Conservation (phyloP, 2,797 vertebrate species). For the Remorina albescens region DNA sequence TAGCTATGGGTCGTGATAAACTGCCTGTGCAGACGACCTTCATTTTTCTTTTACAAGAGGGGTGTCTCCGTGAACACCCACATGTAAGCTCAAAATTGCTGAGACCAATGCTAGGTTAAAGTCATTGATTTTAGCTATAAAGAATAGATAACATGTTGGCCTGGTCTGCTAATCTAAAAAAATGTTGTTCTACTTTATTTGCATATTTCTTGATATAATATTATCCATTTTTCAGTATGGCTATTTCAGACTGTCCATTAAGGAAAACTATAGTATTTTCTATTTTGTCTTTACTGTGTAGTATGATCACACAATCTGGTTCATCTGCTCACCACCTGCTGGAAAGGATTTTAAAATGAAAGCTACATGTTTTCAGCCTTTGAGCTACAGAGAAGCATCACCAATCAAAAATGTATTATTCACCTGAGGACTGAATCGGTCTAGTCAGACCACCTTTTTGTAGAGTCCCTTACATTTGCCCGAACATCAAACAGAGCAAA, state of each 20-base stretch:
- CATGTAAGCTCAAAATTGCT: not conserved
- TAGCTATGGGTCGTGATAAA: too few relatives aligned
- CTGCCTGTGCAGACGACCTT: too few relatives aligned
- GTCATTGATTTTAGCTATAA: not conserved
- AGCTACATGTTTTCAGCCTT: not conserved
- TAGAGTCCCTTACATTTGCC: slow-evolving; percentile 36
- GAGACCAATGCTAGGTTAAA: not conserved
- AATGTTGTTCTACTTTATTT: slow-evolving; percentile 15
- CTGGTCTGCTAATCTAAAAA: slow-evolving; percentile 5
- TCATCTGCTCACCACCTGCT: not conserved
- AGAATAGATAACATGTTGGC: not conserved
- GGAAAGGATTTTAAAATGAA: slow-evolving; percentile 8
- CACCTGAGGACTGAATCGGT: slow-evolving; percentile 32
- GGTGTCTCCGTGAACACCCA: too few relatives aligned
- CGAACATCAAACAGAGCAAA: slow-evolving; percentile 37
- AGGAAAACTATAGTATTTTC: not conserved
- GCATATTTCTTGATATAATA: slow-evolving; percentile 30
- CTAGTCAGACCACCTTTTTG: slow-evolving; percentile 31
- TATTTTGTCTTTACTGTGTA: not conserved
- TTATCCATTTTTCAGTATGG: slow-evolving; percentile 20
- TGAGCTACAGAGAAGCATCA: slow-evolving; percentile 7
- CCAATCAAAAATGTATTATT: slow-evolving; percentile 24
- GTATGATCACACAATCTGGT: slow-evolving; percentile 12
- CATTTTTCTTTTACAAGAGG: too few relatives aligned
- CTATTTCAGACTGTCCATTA: not conserved